Conservation (phyloP, 2,888 invertebrate genomes). For the Dendrolimus pini region DNA sequence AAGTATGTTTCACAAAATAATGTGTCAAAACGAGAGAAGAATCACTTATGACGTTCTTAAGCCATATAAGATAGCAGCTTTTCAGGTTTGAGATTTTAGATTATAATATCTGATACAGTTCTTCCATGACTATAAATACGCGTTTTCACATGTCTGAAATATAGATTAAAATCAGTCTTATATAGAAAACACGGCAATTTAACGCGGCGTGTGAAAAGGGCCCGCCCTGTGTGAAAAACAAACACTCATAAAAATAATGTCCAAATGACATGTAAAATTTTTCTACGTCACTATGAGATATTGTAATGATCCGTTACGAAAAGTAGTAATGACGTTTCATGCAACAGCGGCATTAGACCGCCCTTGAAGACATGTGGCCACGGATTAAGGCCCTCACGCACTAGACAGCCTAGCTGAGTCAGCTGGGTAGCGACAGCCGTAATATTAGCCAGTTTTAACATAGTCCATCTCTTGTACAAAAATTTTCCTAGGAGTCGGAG, state of each 20-base stretch:
- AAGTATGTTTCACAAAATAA: no score
- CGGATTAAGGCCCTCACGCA: constrained; percentile 33
- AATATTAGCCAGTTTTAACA: no score
- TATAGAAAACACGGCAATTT: constrained; percentile 17
- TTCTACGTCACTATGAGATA: constrained; percentile 74
- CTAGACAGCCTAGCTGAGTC: no score
- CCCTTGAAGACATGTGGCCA: constrained; percentile 57
- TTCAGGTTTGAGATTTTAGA: no score
- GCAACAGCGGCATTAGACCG: constrained; percentile 60
- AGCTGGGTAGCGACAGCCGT: no score
- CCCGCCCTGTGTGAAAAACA: constrained; percentile 68
- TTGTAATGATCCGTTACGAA: constrained; percentile 73
- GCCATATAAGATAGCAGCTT: no score
- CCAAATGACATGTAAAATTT: constrained; percentile 74
- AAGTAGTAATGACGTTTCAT: constrained; percentile 64
- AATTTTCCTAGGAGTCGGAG: no score
- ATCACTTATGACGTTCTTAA: no score
- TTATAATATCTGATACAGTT: no score
- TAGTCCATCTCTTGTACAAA: no score
- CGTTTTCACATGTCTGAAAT: not conserved
- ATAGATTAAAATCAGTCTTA: constrained; percentile 34
- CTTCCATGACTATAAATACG: no score
- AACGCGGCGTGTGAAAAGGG: constrained; percentile 52
- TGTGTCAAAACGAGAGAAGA: no score
- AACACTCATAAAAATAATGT: constrained; percentile 63